Evolutionary conservation across 2,113 vertebrate species (phyloP), one percentile per base, ranked within the genome.

Genomic region (Limanda limanda): DNA sequence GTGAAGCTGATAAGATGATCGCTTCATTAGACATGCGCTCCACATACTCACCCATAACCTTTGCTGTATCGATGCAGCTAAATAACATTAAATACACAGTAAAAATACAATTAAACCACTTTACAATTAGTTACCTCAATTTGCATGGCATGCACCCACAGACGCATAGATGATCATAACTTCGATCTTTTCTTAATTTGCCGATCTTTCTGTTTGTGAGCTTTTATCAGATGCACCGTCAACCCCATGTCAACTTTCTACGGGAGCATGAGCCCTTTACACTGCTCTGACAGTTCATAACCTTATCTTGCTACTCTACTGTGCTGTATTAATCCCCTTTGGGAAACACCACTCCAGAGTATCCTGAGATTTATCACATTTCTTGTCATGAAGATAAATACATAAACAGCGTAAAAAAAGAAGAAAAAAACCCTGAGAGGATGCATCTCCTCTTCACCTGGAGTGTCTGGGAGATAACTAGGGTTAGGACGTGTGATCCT

Each of bases 401-500:
- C 62, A 82, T 24, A 56, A 60, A 70, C 6, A 11, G 1, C 6
- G 0, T 25, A 14, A 17, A 10, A 47, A 56, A 9, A 42, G 3
- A 2, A 61, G 11, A 21, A 68, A 52, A 35, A 40, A 56, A 9
- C 48, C 9, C 35, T 71, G 45, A 71, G 69, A 80, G 58, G 74
- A 77, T 69, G 51, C 11, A 23, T 68, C 57, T 74, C 68, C 72
- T 62, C 68, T 75, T 88, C 72, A 64, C 79, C 67, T 69, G 52
- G 79, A 81, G 71, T 72, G 79, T 84, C 56, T 84, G 72, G n/a
- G 47, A 71, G 84, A 92, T 86, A 83, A 88, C 48, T 51, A 68
- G 31, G 58, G 64, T 54, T 54, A 54, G 51, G 20, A 20, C 11
- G 8, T 54, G 51, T 76, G 86, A 90, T 86, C 51, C 58, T 47